phyloP scores from a whole-genome alignment of 2,797 vertebrate genomes.

The Brotogeris chrysoptera region DNA sequence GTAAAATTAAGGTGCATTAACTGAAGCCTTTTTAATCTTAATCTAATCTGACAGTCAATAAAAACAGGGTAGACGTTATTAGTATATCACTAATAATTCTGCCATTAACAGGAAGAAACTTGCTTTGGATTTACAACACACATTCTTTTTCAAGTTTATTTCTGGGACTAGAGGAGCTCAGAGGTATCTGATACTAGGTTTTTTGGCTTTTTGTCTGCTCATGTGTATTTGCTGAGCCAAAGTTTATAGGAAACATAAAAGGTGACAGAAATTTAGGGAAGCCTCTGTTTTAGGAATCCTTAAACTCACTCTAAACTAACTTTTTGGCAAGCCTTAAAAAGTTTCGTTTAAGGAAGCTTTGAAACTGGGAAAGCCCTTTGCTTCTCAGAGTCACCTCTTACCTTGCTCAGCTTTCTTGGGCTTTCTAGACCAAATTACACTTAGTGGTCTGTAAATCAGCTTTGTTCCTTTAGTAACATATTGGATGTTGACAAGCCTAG shows the following conservation, averaged over 20 bases:
- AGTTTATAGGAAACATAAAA: conserved; percentile 13
- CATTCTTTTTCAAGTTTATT: neutral
- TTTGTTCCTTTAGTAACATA: neutral
- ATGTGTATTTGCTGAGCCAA: neutral
- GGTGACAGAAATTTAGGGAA: neutral
- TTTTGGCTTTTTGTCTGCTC: neutral
- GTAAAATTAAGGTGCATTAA: neutral
- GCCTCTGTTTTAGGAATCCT: neutral
- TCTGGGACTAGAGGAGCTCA: neutral
- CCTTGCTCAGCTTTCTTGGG: neutral
- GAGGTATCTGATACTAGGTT: neutral
- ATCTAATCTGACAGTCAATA: conserved; percentile 15
- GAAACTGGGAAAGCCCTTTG: neutral
- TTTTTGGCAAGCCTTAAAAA: neutral
- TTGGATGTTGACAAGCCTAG: neutral
- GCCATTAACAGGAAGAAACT: conserved; percentile 10
- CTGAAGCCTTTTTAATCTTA: conserved; percentile 6
- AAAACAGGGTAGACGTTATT: conserved; percentile 14
- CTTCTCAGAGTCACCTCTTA: neutral
- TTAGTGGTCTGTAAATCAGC: neutral
- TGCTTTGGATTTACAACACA: neutral
- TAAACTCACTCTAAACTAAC: neutral
- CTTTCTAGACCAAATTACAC: neutral
- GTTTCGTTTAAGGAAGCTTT: neutral
- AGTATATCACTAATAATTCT: conserved; percentile 16